These are phyloP conservation scores for Aradus depressus DNA, from an alignment of 2,888 invertebrate genomes.

Conservation along the genomic window DNA sequence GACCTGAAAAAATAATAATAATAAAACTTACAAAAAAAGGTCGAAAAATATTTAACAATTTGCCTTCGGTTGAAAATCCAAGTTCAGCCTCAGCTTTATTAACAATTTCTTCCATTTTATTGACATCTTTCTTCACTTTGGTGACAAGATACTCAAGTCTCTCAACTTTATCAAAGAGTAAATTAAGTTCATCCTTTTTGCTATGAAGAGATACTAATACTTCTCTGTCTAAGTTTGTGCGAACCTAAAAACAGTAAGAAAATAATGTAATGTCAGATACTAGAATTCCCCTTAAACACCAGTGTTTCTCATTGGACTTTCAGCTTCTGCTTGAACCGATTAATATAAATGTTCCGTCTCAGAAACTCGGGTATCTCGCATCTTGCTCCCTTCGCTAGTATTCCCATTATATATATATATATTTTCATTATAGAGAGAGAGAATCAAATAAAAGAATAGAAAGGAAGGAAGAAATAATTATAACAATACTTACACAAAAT, in stretches of 20 bases:
- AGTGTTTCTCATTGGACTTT: too few relatives aligned
- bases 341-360: too few relatives aligned
- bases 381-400: too few relatives aligned
- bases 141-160: slow-evolving; percentile 20
- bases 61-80: slow-evolving; percentile 22
- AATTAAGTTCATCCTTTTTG: slow-evolving; percentile 17
- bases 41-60: slow-evolving; percentile 22
- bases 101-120: slow-evolving; percentile 20
- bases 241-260: slow-evolving; percentile 14
- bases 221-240: slow-evolving; percentile 12
- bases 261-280: background rate
- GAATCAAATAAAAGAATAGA: too few relatives aligned
- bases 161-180: slow-evolving; percentile 22
- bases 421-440: too few relatives aligned
- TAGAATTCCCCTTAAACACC: background rate
- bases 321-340: too few relatives aligned
- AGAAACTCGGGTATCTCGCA: too few relatives aligned
- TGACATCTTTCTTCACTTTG: slow-evolving; percentile 20
- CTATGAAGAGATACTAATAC: slow-evolving; percentile 11
- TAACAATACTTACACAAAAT: too few relatives aligned
- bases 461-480: too few relatives aligned
- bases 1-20: background rate
- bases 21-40: slow-evolving; percentile 18
- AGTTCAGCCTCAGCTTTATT: slow-evolving; percentile 23
- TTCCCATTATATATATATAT: too few relatives aligned